Conservation (phyloP, 2,113 vertebrate species). For the Willisornis vidua region DNA sequence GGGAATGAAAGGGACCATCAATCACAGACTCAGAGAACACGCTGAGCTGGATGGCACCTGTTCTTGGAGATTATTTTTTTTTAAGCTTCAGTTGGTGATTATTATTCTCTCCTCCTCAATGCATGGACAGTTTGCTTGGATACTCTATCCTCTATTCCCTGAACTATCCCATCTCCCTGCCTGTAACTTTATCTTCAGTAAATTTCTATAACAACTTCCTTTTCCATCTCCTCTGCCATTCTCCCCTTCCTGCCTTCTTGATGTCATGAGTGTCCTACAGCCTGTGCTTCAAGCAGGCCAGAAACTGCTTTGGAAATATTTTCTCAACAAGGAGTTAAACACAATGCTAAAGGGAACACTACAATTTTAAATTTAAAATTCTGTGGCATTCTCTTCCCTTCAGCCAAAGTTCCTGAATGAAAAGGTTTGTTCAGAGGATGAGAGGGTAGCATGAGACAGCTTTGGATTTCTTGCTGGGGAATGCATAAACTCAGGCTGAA, state of each 20-base stretch:
- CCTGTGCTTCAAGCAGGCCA: not conserved
- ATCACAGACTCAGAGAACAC: not conserved
- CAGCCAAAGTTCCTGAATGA: not conserved
- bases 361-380: not conserved
- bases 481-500: not conserved
- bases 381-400: not conserved
- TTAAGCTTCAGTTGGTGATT: not conserved
- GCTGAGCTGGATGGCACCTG: not conserved
- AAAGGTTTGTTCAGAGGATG: not conserved
- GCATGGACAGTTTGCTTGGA: not conserved
- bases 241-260: not conserved
- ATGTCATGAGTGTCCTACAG: not conserved
- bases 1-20: not conserved
- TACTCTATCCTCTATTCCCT: not conserved
- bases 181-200: not conserved
- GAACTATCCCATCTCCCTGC: not conserved
- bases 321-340: not conserved
- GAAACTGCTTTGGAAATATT: not conserved
- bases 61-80: not conserved
- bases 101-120: not conserved
- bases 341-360: not conserved
- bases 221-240: not conserved
- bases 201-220: not conserved
- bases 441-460: not conserved
- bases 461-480: conserved; percentile 2